Base-by-base conservation (phyloP, 2,888 invertebrate species). In the Aspidiotus rigidus region DNA sequence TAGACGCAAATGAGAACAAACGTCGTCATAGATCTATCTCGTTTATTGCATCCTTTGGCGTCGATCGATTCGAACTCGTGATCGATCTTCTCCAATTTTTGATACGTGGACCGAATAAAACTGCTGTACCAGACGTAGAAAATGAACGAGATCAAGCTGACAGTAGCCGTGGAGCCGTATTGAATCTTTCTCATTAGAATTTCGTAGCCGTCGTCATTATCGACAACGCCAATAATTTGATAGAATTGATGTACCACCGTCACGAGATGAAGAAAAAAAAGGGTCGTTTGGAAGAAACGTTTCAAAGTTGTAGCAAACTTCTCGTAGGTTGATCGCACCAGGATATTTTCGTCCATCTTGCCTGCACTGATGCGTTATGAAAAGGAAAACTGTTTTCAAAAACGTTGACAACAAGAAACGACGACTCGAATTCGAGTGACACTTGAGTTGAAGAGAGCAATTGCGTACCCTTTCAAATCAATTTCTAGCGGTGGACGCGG, bases 71-170 rank as follows among this genome's bases (percentile, higher is more conserved):
- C 49, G 53, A 69, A 40, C 40, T 40, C n/a, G 39, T 28, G 13
- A 41, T 69, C 69, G 53, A 60, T 53, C 55, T 53, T 61, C 1
- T 16, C 39, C 16, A 62, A 41, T 15, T 62, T 54, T 7, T 10
- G 11, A 13, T 49, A 42, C 1, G 62, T 53, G 16, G 53, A n/a
- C 2, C 40, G 40, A 6, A 69, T 61, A 49, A 42, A n/a, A 28
- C 28, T 53, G 62, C 49, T 53, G n/a, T 69, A 15, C 69, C 69
- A 69, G 6, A 61, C 54, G 54, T 60, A 54, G 7, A 69, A 53
- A 7, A 15, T 44, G 40, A 44, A 40, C 16, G 69, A 69, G 15
- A 69, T n/a, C n/a, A 61, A 69, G 42, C 69, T 69, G 39, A 69
- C 61, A 8, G 44, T 10, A 16, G 69, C 69, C 6, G 69, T 54